Percentiles rank a stretch among this genome's conserved stretches.
phyloP scores from a whole-genome alignment of 1,140 invertebrate species.

The Diorhabda carinulata region DNA sequence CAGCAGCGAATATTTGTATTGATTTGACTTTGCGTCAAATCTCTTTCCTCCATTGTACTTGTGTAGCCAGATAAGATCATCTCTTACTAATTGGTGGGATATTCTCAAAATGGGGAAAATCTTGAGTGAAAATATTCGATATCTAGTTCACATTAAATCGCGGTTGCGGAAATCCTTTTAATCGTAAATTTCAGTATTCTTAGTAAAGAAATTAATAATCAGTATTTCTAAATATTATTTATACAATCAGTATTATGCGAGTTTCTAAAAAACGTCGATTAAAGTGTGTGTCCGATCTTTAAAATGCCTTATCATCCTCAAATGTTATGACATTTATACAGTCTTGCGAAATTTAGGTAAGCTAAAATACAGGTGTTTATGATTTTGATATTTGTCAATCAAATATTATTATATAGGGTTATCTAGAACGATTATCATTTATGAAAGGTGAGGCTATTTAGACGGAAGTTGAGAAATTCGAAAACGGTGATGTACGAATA shows the following conservation, averaged over 20 bases:
- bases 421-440: neutral
- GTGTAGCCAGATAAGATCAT: neutral
- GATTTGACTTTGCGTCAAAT: neutral
- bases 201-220: neutral
- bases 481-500: neutral
- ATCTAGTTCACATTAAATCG: conserved; percentile 2
- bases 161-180: neutral
- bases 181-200: neutral
- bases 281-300: neutral
- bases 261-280: neutral
- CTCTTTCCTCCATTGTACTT: neutral
- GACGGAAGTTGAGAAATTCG: neutral
- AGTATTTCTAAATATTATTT: conserved; percentile 10
- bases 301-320: neutral
- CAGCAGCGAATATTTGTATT: neutral
- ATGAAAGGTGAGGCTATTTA: neutral
- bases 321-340: neutral
- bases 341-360: conserved; percentile 10
- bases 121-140: neutral
- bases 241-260: conserved; percentile 8
- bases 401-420: neutral
- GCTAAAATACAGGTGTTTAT: conserved; percentile 6
- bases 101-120: conserved; percentile 10
- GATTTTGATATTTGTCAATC: neutral
- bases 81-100: neutral